phyloP scores from a whole-genome alignment of 2,113 vertebrate genomes.

The Leuciscus idus region DNA sequence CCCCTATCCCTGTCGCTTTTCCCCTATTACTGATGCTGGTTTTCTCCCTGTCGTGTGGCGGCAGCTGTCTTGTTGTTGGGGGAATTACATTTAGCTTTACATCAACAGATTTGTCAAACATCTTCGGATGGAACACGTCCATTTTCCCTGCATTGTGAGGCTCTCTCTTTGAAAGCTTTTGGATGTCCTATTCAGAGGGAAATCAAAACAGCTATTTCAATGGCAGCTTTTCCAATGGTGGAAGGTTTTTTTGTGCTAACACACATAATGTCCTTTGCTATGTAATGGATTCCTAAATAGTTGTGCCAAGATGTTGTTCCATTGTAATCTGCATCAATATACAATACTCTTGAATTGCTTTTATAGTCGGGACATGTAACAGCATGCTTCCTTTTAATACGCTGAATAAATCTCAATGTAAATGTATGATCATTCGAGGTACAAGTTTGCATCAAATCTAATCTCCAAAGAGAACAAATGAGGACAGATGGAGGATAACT shows the following conservation, averaged over 20 bases:
- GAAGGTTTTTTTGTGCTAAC: conserved; percentile 29
- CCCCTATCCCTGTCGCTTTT: background rate
- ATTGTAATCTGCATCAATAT: conserved; percentile 43
- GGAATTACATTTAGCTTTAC: conserved; percentile 51
- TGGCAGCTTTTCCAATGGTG: conserved; percentile 37
- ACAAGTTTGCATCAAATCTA: conserved; percentile 36
- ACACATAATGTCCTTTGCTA: conserved; percentile 35
- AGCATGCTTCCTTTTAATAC: conserved; percentile 20
- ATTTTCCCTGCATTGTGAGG: conserved; percentile 36
- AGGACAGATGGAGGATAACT: background rate
- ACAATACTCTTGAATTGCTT: conserved; percentile 20
- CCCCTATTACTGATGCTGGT: background rate
- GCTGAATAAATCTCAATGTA: conserved; percentile 18
- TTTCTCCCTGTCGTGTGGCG: conserved; percentile 6
- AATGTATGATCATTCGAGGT: conserved; percentile 35
- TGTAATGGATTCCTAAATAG: conserved; percentile 44
- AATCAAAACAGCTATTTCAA: conserved; percentile 43
- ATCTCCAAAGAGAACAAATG: background rate
- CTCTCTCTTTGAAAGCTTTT: conserved; percentile 35
- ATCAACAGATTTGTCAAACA: conserved; percentile 51
- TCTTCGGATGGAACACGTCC: conserved; percentile 34
- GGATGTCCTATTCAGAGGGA: conserved; percentile 32
- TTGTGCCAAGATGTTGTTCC: conserved; percentile 28
- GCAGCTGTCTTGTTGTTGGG: conserved; percentile 29
- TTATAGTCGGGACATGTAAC: conserved; percentile 11